phyloP scores from a whole-genome alignment of 64 coral and sea anemone genomes.

The Acropora tenuis region DNA sequence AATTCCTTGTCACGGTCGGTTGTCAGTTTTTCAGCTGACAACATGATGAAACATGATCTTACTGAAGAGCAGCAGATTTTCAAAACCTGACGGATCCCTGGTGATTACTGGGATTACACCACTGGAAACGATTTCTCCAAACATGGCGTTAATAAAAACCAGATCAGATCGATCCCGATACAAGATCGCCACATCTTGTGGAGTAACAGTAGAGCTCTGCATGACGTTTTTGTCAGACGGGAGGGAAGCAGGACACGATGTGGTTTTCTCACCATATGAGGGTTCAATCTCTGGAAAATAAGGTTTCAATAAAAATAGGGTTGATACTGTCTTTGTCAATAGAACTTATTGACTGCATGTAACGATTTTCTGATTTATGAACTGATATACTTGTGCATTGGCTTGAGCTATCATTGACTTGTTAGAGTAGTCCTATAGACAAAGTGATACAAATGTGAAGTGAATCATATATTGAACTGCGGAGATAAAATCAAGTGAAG shows the following conservation, averaged over 20 bases:
- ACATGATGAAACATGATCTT: conserved; percentile 11
- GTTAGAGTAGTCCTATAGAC: too few relatives aligned
- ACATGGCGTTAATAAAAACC: not conserved
- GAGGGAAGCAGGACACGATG: not conserved
- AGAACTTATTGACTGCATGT: too few relatives aligned
- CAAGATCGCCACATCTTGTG: not conserved
- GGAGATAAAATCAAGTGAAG: too few relatives aligned
- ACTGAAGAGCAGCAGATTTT: not conserved
- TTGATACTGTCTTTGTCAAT: too few relatives aligned
- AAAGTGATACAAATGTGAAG: too few relatives aligned
- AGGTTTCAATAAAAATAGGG: not conserved
- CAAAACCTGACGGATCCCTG: not conserved
- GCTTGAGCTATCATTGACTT: too few relatives aligned
- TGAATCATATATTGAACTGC: too few relatives aligned
- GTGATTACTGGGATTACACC: not conserved
- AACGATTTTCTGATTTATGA: too few relatives aligned
- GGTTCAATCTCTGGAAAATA: not conserved
- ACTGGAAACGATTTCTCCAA: not conserved
- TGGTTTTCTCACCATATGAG: not conserved
- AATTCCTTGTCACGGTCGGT: not conserved
- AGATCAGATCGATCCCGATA: conserved; percentile 1
- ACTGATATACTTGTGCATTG: too few relatives aligned
- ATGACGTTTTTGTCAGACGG: not conserved
- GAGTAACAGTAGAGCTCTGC: not conserved
- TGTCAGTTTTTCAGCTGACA: not conserved